These are phyloP conservation scores for Callinectes sapidus DNA, from an alignment of 2,888 invertebrate species.

Conservation along the genomic window DNA sequence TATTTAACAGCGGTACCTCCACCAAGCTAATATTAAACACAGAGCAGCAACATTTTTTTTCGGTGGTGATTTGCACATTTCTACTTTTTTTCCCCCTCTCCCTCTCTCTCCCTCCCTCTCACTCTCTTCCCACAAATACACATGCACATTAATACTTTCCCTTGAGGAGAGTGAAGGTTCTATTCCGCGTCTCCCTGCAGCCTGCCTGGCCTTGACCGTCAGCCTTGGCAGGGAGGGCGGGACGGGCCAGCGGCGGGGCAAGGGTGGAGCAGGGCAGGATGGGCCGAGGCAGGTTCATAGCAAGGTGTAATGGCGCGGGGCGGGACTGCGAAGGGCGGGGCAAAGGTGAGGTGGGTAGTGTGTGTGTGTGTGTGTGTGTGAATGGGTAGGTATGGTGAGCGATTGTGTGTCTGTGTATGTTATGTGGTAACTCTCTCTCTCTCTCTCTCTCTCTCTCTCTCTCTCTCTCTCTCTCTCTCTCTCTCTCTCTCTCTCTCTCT, in stretches of 20 bases:
- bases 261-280: not conserved
- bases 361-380: not conserved
- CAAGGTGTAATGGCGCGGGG: conserved; percentile 3
- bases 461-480: conserved; percentile 25
- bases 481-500: conserved; percentile 8
- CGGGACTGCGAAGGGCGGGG: too few species aligned
- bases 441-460: conserved; percentile 14
- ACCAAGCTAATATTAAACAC: not conserved
- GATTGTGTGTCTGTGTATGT: not conserved
- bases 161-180: not conserved
- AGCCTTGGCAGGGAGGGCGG: conserved; percentile 19
- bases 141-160: conserved; percentile 3
- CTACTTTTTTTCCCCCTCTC: not conserved
- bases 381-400: not conserved
- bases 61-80: not conserved
- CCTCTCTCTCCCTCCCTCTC: too few species aligned
- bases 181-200: not conserved
- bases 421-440: not conserved
- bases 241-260: not conserved
- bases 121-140: not conserved
- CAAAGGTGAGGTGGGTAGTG: not conserved
- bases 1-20: not conserved
- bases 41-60: not conserved
- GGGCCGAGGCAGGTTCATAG: not conserved
- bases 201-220: conserved; percentile 2